These are phyloP conservation scores for Lordiphosa clarofinis DNA, from an alignment of 1,140 invertebrate genomes.

Conservation along the genomic window DNA sequence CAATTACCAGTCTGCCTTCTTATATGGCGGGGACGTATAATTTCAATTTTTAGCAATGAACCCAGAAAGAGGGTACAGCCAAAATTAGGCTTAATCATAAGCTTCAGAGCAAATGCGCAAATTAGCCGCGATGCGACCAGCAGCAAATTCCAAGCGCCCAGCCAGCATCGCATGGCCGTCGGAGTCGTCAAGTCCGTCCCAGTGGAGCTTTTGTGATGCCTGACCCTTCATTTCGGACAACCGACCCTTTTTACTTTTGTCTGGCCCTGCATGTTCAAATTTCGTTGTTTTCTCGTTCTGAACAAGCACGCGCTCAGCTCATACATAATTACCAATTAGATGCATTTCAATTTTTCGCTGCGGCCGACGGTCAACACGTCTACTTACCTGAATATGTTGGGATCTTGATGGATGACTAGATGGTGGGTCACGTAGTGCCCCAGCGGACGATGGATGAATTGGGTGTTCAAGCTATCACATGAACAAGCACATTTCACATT, in stretches of 20 bases:
- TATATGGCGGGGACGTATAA: conserved; percentile 34
- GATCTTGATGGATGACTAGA: conserved; percentile 34
- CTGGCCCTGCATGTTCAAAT: neutral
- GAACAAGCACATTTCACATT: conserved; percentile 27
- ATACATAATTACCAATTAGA: conserved; percentile 58
- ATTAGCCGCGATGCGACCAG: conserved; percentile 36
- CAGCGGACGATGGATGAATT: conserved; percentile 8
- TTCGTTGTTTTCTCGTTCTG: conserved; percentile 19
- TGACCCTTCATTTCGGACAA: conserved; percentile 21
- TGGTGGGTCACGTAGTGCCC: neutral
- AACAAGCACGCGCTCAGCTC: conserved; percentile 50
- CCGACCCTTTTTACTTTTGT: conserved; percentile 18
- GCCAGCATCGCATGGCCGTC: neutral
- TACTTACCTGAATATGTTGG: conserved; percentile 8
- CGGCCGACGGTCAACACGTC: conserved; percentile 46
- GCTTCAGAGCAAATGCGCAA: conserved; percentile 31
- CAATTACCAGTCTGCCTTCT: conserved; percentile 36
- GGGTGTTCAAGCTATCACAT: conserved; percentile 3
- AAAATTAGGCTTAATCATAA: conserved; percentile 55
- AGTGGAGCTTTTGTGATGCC: conserved; percentile 8
- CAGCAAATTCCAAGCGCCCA: conserved; percentile 1
- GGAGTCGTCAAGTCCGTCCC: conserved; percentile 2
- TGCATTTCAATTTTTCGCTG: conserved; percentile 57
- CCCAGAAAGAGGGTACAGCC: conserved; percentile 11
- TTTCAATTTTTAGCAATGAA: conserved; percentile 39